These are phyloP conservation scores for Blastobasis lacticolella DNA, from an alignment of 2,888 invertebrate species.

Conservation along the genomic window DNA sequence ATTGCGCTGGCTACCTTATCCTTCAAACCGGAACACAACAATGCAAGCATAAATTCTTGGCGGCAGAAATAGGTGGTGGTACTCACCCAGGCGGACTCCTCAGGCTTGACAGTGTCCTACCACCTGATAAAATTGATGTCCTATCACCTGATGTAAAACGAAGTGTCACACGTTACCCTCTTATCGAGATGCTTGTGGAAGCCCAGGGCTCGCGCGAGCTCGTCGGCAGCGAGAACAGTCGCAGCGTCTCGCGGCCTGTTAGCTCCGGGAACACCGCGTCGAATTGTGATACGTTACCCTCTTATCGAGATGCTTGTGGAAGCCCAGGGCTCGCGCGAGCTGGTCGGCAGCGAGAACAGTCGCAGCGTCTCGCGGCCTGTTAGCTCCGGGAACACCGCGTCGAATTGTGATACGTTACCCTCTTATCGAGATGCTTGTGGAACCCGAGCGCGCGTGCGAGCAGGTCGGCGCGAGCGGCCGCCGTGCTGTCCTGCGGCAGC, in stretches of 20 bases:
- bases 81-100: too few species aligned
- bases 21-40: too few species aligned
- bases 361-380: conserved; percentile 80
- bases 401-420: conserved; percentile 82
- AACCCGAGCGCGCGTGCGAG: conserved; percentile 76
- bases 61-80: too few species aligned
- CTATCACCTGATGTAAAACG: too few species aligned
- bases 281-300: conserved; percentile 81
- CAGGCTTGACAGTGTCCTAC: too few species aligned
- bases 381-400: conserved; percentile 80
- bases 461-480: conserved; percentile 34
- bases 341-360: conserved; percentile 73
- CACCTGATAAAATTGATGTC: too few species aligned
- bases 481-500: conserved; percentile 48
- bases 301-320: conserved; percentile 76
- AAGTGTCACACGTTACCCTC: conserved; percentile 81
- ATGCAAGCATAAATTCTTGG: too few species aligned
- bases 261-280: conserved; percentile 82
- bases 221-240: conserved; percentile 73
- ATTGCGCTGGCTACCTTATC: too few species aligned
- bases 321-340: conserved; percentile 73
- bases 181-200: conserved; percentile 77
- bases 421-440: conserved; percentile 75
- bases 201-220: conserved; percentile 71
- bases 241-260: conserved; percentile 80